Evolutionary conservation across 2,888 invertebrate genomes (phyloP).

Genomic region (Campaea margaritaria): DNA sequence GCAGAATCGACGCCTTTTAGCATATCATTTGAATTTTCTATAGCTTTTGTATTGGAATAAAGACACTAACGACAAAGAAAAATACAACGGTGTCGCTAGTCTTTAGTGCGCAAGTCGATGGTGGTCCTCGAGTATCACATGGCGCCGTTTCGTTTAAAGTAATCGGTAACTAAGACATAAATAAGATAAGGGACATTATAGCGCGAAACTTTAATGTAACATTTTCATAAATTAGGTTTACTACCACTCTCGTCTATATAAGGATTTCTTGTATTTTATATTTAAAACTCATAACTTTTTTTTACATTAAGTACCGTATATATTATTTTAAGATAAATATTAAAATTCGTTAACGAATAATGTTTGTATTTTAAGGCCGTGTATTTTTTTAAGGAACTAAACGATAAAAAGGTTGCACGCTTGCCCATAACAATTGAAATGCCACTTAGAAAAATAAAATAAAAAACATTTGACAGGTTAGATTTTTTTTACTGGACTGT

Average conservation of each 20-base stretch:
- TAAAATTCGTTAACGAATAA: no score
- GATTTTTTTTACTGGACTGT: no score
- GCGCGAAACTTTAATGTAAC: constrained; percentile 49
- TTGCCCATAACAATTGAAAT: no score
- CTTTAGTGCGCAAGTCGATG: constrained; percentile 59
- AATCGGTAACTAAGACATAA: constrained; percentile 53
- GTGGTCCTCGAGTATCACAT: constrained; percentile 43
- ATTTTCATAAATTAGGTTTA: constrained; percentile 44
- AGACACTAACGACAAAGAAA: constrained; percentile 59
- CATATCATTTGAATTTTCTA: constrained; percentile 53
- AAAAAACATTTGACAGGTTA: no score
- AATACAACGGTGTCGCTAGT: constrained; percentile 45
- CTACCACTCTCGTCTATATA: not conserved
- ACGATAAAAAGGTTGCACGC: no score
- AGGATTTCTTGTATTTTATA: no score
- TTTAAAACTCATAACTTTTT: no score
- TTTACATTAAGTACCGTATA: no score
- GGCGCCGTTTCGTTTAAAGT: constrained; percentile 43
- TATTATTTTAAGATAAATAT: no score
- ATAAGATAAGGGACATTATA: constrained; percentile 50
- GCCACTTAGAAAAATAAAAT: no score
- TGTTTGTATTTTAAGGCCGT: no score
- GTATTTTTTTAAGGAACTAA: no score
- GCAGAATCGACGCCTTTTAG: constrained; percentile 56
- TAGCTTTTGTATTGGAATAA: constrained; percentile 60